phyloP scores from a whole-genome alignment of 2,888 invertebrate genomes.

The Sepiola atlantica region DNA sequence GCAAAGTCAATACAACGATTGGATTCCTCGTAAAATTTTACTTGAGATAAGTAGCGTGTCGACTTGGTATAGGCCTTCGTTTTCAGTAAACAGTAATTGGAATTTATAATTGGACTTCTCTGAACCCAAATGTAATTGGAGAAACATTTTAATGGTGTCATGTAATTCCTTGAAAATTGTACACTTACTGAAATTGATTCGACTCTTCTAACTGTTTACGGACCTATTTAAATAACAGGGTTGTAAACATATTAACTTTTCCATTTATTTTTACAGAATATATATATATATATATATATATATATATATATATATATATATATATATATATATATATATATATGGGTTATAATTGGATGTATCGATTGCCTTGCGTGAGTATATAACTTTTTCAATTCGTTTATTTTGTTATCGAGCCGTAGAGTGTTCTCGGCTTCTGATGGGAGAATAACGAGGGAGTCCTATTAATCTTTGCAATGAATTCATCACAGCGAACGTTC shows the following conservation, averaged over 20 bases:
- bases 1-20: too few species aligned
- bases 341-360: background rate
- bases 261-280: background rate
- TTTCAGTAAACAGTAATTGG: too few species aligned
- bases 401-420: background rate
- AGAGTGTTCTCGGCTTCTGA: background rate
- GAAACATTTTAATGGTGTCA: too few species aligned
- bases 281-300: slow-evolving; percentile 5
- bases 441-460: background rate
- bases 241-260: background rate
- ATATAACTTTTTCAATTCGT: background rate
- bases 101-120: too few species aligned
- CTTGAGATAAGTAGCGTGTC: too few species aligned
- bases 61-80: too few species aligned
- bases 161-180: too few species aligned
- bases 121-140: too few species aligned
- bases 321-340: background rate
- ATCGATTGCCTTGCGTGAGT: background rate
- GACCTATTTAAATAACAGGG: too few species aligned
- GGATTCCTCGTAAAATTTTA: too few species aligned
- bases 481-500: background rate
- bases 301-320: background rate
- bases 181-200: too few species aligned
- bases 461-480: background rate
- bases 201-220: too few species aligned